These are phyloP conservation scores for Chrysopilus asiliformis DNA, from an alignment of 2,888 invertebrate species.

Conservation along the genomic window DNA sequence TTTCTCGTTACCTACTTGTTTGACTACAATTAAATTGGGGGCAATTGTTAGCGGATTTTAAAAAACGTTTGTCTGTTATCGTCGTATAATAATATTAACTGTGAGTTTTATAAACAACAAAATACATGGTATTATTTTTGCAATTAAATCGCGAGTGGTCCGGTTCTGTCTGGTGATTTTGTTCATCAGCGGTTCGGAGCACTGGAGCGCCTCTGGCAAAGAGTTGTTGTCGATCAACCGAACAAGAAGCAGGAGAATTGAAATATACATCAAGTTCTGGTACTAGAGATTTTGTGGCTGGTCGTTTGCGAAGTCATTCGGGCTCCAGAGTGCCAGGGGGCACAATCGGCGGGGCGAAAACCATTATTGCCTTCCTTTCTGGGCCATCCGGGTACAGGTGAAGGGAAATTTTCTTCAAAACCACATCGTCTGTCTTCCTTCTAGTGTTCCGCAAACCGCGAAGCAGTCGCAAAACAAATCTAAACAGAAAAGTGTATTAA, in stretches of 20 bases:
- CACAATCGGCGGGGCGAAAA: constrained; percentile 67
- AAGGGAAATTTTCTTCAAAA: constrained; percentile 67
- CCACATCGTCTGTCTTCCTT: constrained; percentile 70
- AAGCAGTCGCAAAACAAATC: constrained; percentile 78
- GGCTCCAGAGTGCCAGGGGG: constrained; percentile 48
- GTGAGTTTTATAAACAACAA: too few relatives aligned
- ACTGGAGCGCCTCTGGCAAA: constrained; percentile 65
- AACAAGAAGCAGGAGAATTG: constrained; percentile 73
- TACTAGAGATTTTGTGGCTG: constrained; percentile 41
- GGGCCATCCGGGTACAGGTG: constrained; percentile 63
- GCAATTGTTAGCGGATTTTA: too few relatives aligned
- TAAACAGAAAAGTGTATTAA: too few relatives aligned
- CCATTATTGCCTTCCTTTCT: constrained; percentile 63
- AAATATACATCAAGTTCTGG: constrained; percentile 92
- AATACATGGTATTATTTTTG: too few relatives aligned
- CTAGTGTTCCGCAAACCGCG: constrained; percentile 78
- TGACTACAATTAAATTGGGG: too few relatives aligned
- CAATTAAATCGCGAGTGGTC: constrained; percentile 82
- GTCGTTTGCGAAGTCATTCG: constrained; percentile 52
- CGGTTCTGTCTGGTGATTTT: constrained; percentile 83
- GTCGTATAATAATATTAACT: too few relatives aligned
- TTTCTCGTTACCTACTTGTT: too few relatives aligned
- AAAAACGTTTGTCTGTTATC: too few relatives aligned
- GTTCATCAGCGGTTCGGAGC: constrained; percentile 70
- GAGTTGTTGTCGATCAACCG: constrained; percentile 78